Evolutionary conservation across 2,113 vertebrate species (phyloP).

Genomic region (Anthoscopus minutus): DNA sequence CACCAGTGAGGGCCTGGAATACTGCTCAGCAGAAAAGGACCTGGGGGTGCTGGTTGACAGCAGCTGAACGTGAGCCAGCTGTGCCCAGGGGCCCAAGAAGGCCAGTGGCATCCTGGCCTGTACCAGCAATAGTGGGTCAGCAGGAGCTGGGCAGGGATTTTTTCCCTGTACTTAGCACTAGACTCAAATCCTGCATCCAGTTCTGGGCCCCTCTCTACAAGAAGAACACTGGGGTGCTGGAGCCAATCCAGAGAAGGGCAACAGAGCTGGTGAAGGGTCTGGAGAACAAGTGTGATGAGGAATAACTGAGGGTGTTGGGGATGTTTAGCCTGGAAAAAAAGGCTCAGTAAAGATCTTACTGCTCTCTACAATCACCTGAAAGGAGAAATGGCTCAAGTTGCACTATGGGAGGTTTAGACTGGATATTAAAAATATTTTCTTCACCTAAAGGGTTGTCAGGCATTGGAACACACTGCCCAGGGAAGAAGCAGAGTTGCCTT

Average conservation of each 20-base stretch:
- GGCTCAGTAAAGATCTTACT: background rate
- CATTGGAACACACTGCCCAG: background rate
- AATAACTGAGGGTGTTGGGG: background rate
- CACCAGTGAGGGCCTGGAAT: background rate
- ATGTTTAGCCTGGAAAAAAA: background rate
- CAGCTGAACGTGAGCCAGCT: background rate
- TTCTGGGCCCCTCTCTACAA: background rate
- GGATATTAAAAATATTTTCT: background rate
- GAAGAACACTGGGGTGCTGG: background rate
- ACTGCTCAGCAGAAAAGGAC: background rate
- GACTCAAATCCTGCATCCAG: background rate
- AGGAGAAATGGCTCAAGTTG: background rate
- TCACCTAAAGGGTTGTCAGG: background rate
- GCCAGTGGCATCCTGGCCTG: background rate
- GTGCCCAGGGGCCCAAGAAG: background rate
- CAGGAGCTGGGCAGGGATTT: background rate
- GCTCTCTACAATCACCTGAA: background rate
- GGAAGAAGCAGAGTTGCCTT: background rate
- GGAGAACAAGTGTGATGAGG: background rate
- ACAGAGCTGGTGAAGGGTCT: fast-evolving
- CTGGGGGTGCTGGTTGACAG: background rate
- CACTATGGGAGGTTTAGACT: background rate
- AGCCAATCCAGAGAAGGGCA: background rate
- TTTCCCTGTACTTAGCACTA: background rate
- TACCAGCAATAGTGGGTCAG: background rate